Conservation (phyloP, 2,888 invertebrate species). For the Conistra vaccinii region DNA sequence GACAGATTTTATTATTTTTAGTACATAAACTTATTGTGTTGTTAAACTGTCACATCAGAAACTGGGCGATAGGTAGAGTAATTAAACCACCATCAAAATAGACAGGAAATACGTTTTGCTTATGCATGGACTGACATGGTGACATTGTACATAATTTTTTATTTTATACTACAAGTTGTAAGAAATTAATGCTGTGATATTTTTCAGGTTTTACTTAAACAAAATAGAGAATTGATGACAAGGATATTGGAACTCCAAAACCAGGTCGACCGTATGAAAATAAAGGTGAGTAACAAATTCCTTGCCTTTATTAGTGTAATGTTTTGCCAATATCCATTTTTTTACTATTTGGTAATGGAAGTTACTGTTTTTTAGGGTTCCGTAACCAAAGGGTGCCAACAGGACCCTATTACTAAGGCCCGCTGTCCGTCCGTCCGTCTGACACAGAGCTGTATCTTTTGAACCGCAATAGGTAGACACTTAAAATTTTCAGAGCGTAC, state of each 20-base stretch:
- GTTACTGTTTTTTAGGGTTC: too few relatives aligned
- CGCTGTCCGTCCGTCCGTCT: too few relatives aligned
- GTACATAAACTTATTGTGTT: not conserved
- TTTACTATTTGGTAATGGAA: too few relatives aligned
- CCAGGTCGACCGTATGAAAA: constrained; percentile 73
- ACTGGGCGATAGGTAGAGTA: not conserved
- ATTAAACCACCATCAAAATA: not conserved
- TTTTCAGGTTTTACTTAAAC: constrained; percentile 62
- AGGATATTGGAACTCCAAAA: constrained; percentile 77
- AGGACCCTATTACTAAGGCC: too few relatives aligned
- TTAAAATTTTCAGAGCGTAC: too few relatives aligned
- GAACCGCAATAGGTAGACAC: too few relatives aligned
- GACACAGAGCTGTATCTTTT: too few relatives aligned
- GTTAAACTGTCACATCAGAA: not conserved
- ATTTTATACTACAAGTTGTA: not conserved
- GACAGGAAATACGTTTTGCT: not conserved
- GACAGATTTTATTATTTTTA: too few relatives aligned
- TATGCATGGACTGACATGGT: too few relatives aligned
- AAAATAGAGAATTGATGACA: constrained; percentile 69
- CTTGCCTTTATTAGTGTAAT: not conserved
- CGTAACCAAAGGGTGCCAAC: too few relatives aligned
- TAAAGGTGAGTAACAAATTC: constrained; percentile 64
- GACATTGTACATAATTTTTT: too few relatives aligned
- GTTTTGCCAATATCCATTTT: too few relatives aligned
- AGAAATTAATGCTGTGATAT: not conserved